Evolutionary conservation across 2,113 vertebrate genomes (phyloP), one percentile per base, ranked within the genome.

Genomic region (Leptosomus discolor): DNA sequence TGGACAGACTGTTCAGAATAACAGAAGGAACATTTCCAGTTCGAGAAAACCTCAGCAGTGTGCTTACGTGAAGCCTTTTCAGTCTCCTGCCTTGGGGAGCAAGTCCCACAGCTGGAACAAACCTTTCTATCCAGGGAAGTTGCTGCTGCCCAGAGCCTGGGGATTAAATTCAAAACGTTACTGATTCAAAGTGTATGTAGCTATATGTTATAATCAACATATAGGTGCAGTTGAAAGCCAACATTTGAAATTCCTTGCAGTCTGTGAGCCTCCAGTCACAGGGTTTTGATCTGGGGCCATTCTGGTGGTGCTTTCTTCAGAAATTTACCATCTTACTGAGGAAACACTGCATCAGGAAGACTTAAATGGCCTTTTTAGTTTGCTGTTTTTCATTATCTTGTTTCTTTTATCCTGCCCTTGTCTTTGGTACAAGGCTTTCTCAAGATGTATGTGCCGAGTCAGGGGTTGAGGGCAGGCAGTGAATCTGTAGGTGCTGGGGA

Each of bases 1-100:
- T 85, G 90, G 94, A 96, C 95, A 95, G 85, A 90, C 43, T 97
- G 95, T 97, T 96, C 92, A 92, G 91, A 97, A 95, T 90, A 97
- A 88, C 91, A 96, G 87, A 56, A 83, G 61, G 74, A 95, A 90
- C 1, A 0, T 90, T 97, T 95, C 93, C 87, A 95, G 77, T 41
- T 46, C 54, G 43, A 96, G 56, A 48, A 63, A 95, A 64, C 51
- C 84, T 90, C 87, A 77, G 71, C 70, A 8, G 34, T 32, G 53
- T 29, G 91, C 46, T 80, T 94, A 46, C 0, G 27, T 76, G 87
- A 95, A 83, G 84, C 37, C 34, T 74, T 93, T 46, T 27, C 81
- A 18, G 13, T 23, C 67, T 77, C 14, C 58, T 81, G 53, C 56
- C 60, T 60, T 1, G 1, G 45, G 1, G 26, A 58, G 29, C 22